A percentile compares a stretch with the other conserved stretches of the same genome.
These are phyloP conservation scores for Galago senegalensis DNA, from an alignment of 2,797 vertebrate species.

Conservation along the genomic window DNA sequence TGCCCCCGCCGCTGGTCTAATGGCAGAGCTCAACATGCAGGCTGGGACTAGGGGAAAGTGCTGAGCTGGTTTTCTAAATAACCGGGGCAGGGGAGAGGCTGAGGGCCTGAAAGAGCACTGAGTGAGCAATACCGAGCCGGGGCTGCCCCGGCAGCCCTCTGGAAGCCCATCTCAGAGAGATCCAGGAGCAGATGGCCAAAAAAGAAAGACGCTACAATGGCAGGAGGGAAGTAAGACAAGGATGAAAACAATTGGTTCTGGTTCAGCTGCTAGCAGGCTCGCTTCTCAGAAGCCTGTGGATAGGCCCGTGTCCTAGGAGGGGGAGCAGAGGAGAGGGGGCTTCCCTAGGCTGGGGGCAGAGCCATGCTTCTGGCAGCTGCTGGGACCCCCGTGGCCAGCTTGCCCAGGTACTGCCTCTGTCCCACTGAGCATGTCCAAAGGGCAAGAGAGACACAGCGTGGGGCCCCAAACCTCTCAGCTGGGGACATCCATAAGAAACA, in stretches of 20 bases:
- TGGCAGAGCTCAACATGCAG: constrained; percentile 75
- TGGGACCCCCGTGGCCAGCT: background rate
- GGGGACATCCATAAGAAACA: background rate
- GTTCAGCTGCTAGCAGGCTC: constrained; percentile 70
- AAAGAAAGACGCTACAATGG: constrained; percentile 38
- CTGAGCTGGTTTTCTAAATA: constrained; percentile 72
- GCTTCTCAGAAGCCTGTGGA: constrained; percentile 69
- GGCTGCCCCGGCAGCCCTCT: constrained; percentile 69
- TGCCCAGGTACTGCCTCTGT: constrained; percentile 51
- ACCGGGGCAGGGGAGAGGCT: constrained; percentile 27
- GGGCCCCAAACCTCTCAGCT: constrained; percentile 29
- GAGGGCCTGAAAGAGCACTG: constrained; percentile 36
- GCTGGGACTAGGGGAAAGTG: constrained; percentile 27
- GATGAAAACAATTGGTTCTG: constrained; percentile 64
- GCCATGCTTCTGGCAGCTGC: constrained; percentile 34
- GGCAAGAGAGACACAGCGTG: constrained; percentile 29
- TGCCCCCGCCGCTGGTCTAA: constrained; percentile 63
- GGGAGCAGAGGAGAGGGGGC: background rate
- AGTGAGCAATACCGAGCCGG: constrained; percentile 71
- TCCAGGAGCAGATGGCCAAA: constrained; percentile 73
- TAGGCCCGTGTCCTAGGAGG: constrained; percentile 56
- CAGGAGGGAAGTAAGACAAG: background rate
- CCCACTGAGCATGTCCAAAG: constrained; percentile 59
- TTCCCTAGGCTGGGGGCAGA: constrained; percentile 57
- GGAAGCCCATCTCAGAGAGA: constrained; percentile 76